phyloP scores from a whole-genome alignment of 2,888 invertebrate genomes.

The Heterodera filipjevi region DNA sequence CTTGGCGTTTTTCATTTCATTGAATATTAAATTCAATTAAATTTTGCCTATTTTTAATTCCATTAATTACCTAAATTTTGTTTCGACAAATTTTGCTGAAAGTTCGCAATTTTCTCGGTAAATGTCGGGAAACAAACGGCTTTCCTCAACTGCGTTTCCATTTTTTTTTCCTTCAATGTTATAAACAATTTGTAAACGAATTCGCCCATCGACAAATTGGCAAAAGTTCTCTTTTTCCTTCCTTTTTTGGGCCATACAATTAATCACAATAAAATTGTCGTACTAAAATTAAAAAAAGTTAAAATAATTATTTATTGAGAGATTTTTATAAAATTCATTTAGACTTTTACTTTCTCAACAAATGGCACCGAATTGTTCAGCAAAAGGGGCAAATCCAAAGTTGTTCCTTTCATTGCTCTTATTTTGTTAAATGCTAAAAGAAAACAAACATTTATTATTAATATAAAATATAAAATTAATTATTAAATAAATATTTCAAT shows the following conservation, averaged over 20 bases:
- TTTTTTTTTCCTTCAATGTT: background rate
- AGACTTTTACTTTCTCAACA: background rate
- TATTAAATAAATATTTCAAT: background rate
- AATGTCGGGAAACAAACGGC: background rate
- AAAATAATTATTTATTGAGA: background rate
- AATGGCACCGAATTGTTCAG: background rate
- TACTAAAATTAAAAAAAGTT: background rate
- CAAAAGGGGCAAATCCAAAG: background rate
- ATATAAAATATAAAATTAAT: background rate
- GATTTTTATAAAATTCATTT: background rate
- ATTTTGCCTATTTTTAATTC: no score
- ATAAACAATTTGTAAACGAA: background rate
- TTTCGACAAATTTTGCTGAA: background rate
- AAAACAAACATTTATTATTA: background rate
- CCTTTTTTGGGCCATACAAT: background rate
- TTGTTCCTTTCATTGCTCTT: background rate
- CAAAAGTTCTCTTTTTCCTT: background rate
- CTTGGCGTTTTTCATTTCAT: no score
- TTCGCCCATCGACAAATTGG: background rate
- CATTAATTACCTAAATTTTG: background rate
- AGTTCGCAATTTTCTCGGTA: background rate
- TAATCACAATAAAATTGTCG: background rate
- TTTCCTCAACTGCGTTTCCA: background rate
- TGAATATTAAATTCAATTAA: background rate
- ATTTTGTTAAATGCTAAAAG: background rate